Percentiles rank a stretch among this genome's conserved stretches.
Evolutionary conservation across 1,140 invertebrate species (phyloP).

Genomic region (Drosophila busckii): DNA sequence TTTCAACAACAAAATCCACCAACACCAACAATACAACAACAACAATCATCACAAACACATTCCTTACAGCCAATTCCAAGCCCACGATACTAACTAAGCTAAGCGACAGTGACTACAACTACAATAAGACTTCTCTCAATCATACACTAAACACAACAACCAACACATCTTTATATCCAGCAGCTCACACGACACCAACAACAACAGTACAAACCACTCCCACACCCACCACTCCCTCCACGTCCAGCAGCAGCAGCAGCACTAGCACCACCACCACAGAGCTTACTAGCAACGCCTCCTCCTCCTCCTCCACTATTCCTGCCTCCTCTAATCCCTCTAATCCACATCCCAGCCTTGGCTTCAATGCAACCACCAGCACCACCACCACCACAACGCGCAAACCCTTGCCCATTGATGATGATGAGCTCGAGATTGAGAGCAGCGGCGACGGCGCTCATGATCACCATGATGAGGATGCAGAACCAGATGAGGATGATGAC

Average conservation of each 20-base stretch:
- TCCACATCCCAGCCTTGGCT: background rate
- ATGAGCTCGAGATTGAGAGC: constrained; percentile 39
- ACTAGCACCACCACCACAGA: constrained; percentile 14
- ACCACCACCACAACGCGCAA: constrained; percentile 6
- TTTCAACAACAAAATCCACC: background rate
- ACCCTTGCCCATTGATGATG: constrained; percentile 30
- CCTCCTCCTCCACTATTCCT: constrained; percentile 6
- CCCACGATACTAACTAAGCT: background rate
- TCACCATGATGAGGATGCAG: background rate
- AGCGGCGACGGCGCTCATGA: constrained; percentile 40
- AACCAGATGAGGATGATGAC: background rate
- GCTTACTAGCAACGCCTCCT: constrained; percentile 1
- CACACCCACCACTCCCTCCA: constrained; percentile 4
- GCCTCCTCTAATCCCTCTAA: constrained; percentile 1
- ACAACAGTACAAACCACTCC: constrained; percentile 36
- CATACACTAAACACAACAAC: constrained; percentile 51
- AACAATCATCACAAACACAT: background rate
- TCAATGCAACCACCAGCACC: constrained; percentile 9
- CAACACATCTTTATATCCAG: constrained; percentile 70
- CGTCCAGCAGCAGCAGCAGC: constrained; percentile 18
- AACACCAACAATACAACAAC: background rate
- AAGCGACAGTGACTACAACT: background rate
- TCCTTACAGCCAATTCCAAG: too few relatives aligned
- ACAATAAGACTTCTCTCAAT: constrained; percentile 6
- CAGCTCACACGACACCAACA: constrained; percentile 63